These are phyloP conservation scores for Synergus japonicus DNA, from an alignment of 2,888 invertebrate genomes.

Conservation along the genomic window DNA sequence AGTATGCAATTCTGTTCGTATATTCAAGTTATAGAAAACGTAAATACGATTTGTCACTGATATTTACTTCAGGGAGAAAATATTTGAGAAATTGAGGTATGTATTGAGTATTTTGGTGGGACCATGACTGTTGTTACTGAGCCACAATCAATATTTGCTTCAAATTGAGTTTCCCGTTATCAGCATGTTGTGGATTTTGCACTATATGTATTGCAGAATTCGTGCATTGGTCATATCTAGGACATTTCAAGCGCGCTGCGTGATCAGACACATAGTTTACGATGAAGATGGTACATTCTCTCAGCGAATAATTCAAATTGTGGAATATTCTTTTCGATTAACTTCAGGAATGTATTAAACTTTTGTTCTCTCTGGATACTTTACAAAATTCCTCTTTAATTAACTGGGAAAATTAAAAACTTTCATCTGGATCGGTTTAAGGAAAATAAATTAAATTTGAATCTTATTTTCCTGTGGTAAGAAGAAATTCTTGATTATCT, in stretches of 20 bases:
- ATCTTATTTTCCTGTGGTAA: no score
- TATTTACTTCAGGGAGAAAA: neutral
- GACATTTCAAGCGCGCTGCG: constrained; percentile 8
- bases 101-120: neutral
- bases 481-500: no score
- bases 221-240: constrained; percentile 15
- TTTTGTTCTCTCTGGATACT: neutral
- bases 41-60: neutral
- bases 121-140: neutral
- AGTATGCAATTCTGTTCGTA: neutral
- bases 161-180: constrained; percentile 13
- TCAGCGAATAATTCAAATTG: neutral
- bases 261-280: constrained; percentile 9
- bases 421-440: no score
- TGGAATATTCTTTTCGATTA: neutral
- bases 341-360: neutral
- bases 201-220: neutral
- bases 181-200: constrained; percentile 21
- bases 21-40: neutral
- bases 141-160: constrained; percentile 4
- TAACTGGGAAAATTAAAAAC: neutral
- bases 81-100: neutral
- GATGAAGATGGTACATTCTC: constrained; percentile 9
- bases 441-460: no score
- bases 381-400: neutral